These are phyloP conservation scores for Limulus polyphemus DNA, from an alignment of 2,888 invertebrate species.

Conservation along the genomic window DNA sequence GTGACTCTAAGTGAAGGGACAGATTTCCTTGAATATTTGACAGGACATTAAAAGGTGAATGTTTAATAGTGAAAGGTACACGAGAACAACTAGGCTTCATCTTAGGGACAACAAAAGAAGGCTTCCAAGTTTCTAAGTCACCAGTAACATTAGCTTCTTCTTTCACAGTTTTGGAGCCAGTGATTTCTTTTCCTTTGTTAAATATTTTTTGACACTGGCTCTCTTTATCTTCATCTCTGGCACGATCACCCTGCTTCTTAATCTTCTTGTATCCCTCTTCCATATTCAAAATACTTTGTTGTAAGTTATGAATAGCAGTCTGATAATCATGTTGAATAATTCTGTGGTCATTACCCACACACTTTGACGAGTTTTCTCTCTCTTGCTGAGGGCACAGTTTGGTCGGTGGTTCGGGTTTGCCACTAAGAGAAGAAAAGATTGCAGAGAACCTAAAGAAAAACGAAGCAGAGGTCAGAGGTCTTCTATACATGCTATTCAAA, in stretches of 20 bases:
- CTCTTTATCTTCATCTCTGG: no score
- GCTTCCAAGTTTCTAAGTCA: conserved; percentile 1
- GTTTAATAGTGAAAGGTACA: conserved; percentile 6
- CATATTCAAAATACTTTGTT: no score
- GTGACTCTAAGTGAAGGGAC: no score
- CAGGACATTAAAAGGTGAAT: conserved; percentile 6
- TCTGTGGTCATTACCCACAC: neutral
- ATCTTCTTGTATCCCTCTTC: no score
- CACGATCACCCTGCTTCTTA: no score
- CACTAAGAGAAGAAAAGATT: conserved; percentile 38
- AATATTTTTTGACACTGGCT: no score
- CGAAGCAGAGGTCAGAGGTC: neutral
- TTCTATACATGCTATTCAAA: no score
- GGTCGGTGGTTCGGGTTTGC: conserved; percentile 38
- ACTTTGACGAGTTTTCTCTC: conserved; percentile 38
- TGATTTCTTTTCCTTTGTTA: no score
- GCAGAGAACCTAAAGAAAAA: conserved; percentile 37
- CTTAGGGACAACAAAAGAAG: conserved; percentile 18
- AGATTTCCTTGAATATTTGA: no score
- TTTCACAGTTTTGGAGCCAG: conserved; percentile 9
- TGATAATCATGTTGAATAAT: no score
- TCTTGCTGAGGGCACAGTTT: conserved; percentile 41
- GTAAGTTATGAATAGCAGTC: no score
- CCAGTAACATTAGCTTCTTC: neutral
- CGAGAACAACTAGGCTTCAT: conserved; percentile 2